These are phyloP conservation scores for Eristalis tenax DNA, from an alignment of 2,888 invertebrate species.

Conservation along the genomic window DNA sequence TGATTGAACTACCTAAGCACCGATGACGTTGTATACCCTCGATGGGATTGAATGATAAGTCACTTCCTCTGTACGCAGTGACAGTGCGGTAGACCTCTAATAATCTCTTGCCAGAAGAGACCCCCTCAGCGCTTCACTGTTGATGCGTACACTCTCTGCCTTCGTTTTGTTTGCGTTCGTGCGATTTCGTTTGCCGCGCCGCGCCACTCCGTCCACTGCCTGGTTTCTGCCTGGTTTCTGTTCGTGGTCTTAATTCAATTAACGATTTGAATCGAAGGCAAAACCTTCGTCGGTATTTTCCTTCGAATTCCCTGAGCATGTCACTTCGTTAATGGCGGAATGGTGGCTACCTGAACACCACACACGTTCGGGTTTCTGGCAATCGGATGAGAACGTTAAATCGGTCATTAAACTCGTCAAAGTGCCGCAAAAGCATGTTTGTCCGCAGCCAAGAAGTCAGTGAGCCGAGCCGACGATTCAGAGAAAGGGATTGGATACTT, in stretches of 20 bases:
- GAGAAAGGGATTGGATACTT: background rate
- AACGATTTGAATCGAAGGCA: constrained; percentile 48
- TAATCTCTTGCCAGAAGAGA: background rate
- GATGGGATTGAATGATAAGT: constrained; percentile 38
- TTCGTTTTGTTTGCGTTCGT: background rate
- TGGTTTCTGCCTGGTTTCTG: background rate
- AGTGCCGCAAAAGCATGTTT: constrained; percentile 43
- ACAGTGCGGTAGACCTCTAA: constrained; percentile 2
- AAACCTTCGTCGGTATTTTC: constrained; percentile 30
- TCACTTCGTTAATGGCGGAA: background rate
- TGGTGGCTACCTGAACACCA: constrained; percentile 17
- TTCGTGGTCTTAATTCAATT: constrained; percentile 63
- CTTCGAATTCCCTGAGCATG: background rate
- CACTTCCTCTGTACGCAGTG: constrained; percentile 37
- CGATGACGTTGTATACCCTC: constrained; percentile 7
- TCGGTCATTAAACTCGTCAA: constrained; percentile 66
- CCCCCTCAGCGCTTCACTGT: background rate
- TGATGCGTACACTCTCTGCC: background rate
- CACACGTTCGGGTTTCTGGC: constrained; percentile 20
- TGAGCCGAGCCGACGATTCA: background rate
- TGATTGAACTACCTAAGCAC: constrained; percentile 42
- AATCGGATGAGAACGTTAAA: constrained; percentile 56
- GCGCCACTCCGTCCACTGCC: too few relatives aligned
- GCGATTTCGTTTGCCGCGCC: constrained; percentile 6
- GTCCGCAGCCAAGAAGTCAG: background rate